Evolutionary conservation across 1,140 invertebrate species (phyloP).

Genomic region (Drosophila tropicalis): DNA sequence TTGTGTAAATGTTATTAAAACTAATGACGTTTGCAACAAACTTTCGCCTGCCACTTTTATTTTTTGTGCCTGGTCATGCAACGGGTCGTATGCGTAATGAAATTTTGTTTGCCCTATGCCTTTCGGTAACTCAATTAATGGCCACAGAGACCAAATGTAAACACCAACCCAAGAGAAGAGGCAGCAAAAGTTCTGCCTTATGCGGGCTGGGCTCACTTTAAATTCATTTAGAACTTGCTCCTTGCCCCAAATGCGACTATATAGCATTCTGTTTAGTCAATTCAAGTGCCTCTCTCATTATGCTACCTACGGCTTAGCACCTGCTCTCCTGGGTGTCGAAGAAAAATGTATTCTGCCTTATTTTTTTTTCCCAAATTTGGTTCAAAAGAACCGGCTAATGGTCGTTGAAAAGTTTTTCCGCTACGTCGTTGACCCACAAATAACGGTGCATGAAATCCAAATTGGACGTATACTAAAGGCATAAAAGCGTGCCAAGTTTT

Average conservation of each 20-base stretch:
- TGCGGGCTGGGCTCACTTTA: constrained; percentile 53
- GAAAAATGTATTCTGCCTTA: constrained; percentile 30
- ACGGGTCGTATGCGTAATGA: constrained; percentile 69
- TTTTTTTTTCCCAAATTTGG: constrained; percentile 50
- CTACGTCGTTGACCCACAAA: constrained; percentile 52
- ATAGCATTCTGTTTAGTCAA: constrained; percentile 10
- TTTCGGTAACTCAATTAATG: constrained; percentile 70
- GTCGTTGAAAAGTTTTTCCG: constrained; percentile 54
- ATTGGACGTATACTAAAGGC: constrained; percentile 30
- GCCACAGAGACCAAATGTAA: constrained; percentile 17
- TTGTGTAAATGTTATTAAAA: constrained; percentile 75
- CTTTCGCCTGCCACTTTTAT: constrained; percentile 39
- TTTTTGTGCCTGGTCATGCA: constrained; percentile 50
- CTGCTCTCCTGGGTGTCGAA: constrained; percentile 40
- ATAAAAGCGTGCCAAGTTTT: constrained; percentile 36
- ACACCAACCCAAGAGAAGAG: constrained; percentile 23
- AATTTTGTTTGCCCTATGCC: constrained; percentile 61
- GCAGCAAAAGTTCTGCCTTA: constrained; percentile 7
- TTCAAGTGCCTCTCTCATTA: constrained; percentile 33
- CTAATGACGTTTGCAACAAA: constrained; percentile 69
- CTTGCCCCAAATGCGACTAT: constrained; percentile 8
- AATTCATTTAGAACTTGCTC: constrained; percentile 68
- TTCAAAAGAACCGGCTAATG: constrained; percentile 56
- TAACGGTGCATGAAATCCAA: constrained; percentile 36
- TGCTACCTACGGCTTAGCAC: constrained; percentile 48